Conservation (phyloP, 1,140 invertebrate genomes). For the Drosophila dunni region DNA sequence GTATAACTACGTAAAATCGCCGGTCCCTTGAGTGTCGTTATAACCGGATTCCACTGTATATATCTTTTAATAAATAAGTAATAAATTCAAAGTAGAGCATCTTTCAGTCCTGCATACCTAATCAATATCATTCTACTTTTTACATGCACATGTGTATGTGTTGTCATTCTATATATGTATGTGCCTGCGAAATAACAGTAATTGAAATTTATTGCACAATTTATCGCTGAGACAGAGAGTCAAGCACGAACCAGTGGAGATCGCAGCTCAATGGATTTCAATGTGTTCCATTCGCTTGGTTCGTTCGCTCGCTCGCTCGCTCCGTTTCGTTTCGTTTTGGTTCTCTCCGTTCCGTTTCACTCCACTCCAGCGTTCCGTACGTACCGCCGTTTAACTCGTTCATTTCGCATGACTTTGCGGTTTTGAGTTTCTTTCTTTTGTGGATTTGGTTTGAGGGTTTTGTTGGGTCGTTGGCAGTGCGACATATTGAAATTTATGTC, state of each 20-base stretch:
- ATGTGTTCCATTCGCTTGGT: slow-evolving; percentile 15
- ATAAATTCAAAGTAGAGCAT: background rate
- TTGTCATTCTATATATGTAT: slow-evolving; percentile 37
- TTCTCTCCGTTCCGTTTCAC: background rate
- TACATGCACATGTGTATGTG: slow-evolving; percentile 17
- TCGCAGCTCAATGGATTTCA: slow-evolving; percentile 42
- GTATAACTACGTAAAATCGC: too few species aligned
- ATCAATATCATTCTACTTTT: background rate
- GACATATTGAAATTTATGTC: slow-evolving; percentile 83
- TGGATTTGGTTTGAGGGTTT: slow-evolving; percentile 52
- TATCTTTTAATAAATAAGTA: too few species aligned
- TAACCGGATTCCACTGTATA: too few species aligned
- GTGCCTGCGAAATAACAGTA: slow-evolving; percentile 74
- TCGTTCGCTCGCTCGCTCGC: background rate
- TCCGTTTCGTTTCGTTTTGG: background rate
- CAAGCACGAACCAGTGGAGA: slow-evolving; percentile 25
- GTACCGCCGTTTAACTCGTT: slow-evolving; percentile 23
- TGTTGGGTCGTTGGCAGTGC: slow-evolving; percentile 46
- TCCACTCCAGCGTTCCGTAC: background rate
- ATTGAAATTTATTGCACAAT: slow-evolving; percentile 83
- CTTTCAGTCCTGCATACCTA: background rate
- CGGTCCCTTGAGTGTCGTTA: too few species aligned
- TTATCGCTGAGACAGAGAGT: slow-evolving; percentile 65
- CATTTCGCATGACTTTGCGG: slow-evolving; percentile 36
- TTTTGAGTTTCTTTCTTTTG: slow-evolving; percentile 18